Evolutionary conservation across 2,797 vertebrate genomes (phyloP).

Genomic region (Poeciliopsis paucimaculata): DNA sequence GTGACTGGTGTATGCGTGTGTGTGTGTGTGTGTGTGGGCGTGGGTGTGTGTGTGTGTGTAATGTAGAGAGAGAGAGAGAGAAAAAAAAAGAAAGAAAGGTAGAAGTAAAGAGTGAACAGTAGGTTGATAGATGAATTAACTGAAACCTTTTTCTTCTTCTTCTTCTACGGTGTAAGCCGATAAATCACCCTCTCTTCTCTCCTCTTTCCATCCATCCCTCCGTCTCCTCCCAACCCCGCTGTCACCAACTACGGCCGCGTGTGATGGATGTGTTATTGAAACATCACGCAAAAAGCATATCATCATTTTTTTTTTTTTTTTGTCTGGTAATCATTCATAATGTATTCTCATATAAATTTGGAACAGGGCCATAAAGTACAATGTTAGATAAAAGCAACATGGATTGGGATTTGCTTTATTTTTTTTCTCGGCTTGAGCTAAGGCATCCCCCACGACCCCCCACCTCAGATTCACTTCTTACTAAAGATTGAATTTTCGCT

Average conservation of each 20-base stretch:
- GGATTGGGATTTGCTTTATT: conserved; percentile 74
- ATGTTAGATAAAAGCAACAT: conserved; percentile 72
- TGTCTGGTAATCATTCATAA: conserved; percentile 71
- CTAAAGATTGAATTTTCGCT: conserved; percentile 66
- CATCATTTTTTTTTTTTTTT: conserved; percentile 60
- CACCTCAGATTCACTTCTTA: conserved; percentile 69
- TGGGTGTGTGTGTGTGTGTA: conserved; percentile 27
- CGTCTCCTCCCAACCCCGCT: conserved; percentile 43
- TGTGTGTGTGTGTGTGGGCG: conserved; percentile 24
- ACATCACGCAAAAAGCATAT: conserved; percentile 66
- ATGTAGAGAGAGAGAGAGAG: conserved; percentile 17
- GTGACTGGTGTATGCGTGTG: conserved; percentile 38
- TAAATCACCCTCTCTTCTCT: conserved; percentile 56
- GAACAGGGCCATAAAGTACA: conserved; percentile 65
- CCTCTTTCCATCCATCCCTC: conserved; percentile 53
- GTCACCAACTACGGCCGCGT: conserved; percentile 40
- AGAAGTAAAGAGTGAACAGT: conserved; percentile 46
- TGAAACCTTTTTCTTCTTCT: conserved; percentile 42
- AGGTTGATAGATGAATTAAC: conserved; percentile 60
- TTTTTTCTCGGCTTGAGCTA: conserved; percentile 38
- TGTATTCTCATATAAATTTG: conserved; percentile 68
- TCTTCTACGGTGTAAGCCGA: conserved; percentile 47
- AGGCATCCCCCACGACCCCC: conserved; percentile 18
- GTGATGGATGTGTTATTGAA: conserved; percentile 71
- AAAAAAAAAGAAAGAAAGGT: conserved; percentile 1